A percentile compares a stretch with the other conserved stretches of the same genome.
Conservation (phyloP, 2,113 vertebrate species). For the Cebus imitator region DNA sequence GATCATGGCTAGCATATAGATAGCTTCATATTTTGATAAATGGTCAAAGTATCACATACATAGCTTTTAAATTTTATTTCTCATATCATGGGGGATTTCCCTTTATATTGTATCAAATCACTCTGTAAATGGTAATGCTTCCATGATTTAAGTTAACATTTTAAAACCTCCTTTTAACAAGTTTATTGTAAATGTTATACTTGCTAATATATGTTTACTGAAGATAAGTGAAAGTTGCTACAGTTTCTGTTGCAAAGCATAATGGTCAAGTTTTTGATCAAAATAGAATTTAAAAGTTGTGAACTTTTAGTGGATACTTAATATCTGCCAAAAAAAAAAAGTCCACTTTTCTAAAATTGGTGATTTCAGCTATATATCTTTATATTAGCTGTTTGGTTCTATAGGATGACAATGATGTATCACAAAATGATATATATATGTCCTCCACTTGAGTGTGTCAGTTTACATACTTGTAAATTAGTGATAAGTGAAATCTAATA, state of each 20-base stretch:
- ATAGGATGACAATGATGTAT: neutral
- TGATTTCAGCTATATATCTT: neutral
- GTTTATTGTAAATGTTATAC: conserved; percentile 34
- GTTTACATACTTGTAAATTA: neutral
- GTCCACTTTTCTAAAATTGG: conserved; percentile 50
- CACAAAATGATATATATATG: neutral
- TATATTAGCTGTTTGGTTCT: neutral
- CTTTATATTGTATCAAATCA: neutral
- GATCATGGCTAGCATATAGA: neutral
- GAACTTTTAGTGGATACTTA: neutral
- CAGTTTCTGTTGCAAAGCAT: neutral
- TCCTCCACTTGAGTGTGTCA: neutral
- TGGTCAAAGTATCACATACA: neutral
- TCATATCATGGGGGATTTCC: neutral
- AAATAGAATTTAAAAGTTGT: conserved; percentile 20
- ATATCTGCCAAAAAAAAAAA: conserved; percentile 15
- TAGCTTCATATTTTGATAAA: conserved; percentile 27
- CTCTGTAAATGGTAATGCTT: neutral
- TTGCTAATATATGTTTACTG: neutral
- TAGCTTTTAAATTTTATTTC: neutral
- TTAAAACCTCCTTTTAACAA: neutral
- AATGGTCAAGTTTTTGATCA: neutral
- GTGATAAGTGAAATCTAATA: neutral
- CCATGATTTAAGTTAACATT: neutral
- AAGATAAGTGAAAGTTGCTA: neutral